Base-by-base conservation (phyloP, 2,797 vertebrate genomes). In the Notolabrus celidotus region DNA sequence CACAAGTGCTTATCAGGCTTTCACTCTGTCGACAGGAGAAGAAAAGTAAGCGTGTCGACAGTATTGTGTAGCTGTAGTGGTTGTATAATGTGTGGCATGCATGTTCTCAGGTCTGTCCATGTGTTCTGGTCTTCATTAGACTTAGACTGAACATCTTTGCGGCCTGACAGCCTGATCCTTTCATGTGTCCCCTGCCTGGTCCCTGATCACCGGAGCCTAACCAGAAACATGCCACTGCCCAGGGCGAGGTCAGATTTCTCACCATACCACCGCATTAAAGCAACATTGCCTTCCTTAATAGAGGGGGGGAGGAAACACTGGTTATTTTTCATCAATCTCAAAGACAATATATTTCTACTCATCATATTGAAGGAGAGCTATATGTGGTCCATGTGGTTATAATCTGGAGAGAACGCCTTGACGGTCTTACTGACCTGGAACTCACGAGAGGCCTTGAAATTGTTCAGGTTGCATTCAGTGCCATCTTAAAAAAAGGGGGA, bases 81-180 rank as follows among this genome's bases (percentile, higher is more conserved):
- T 79, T 49, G 81, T 83, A 63, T 81, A 77, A 86, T 61, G 88
- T 86, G 83, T 72, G 70, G 80, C 80, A 79, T 74, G 84, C 86
- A 59, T 85, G 80, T 88, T 88, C 89, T 86, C 80, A 73, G 74
- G 71, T 82, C 87, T 43, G 81, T 74, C 80, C 74, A 22, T 58
- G 83, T 62, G 83, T 65, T 93, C 92, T 94, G 93, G 90, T 93
- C 89, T 87, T 92, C 88, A 94, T 95, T 95, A 95, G 83, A 80
- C 79, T 82, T 79, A 64, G 74, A 86, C 83, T 57, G 92, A 94
- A 91, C 91, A 93, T 93, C 92, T 90, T 85, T 86, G 86, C 61
- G 38, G 85, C 83, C 87, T 86, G 86, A 91, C 86, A 92, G 85
- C 76, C 64, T 67, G 84, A 86, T 83, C 86, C 91, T 94, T 95